Percentiles rank a stretch among this genome's conserved stretches.
Evolutionary conservation across 2,888 invertebrate genomes (phyloP).

Genomic region (Philonicus albiceps): DNA sequence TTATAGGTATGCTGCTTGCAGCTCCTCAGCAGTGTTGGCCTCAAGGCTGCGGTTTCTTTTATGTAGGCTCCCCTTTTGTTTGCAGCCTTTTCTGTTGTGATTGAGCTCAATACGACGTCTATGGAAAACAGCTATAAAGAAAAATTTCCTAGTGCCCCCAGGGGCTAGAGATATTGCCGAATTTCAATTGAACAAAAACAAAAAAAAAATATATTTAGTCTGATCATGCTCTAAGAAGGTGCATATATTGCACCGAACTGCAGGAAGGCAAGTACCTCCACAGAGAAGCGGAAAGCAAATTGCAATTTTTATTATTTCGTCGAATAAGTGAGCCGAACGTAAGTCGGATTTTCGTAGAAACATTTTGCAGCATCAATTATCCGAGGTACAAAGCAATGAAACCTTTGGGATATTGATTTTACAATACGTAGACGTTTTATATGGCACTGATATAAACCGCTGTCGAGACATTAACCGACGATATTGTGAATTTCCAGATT

Average conservation of each 20-base stretch:
- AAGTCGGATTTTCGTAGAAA: neutral
- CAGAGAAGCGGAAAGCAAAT: neutral
- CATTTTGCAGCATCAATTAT: neutral
- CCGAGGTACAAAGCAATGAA: neutral
- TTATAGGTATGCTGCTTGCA: neutral
- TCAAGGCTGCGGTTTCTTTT: conserved; percentile 5
- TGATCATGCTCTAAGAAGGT: neutral
- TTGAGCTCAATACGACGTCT: conserved; percentile 5
- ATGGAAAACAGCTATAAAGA: neutral
- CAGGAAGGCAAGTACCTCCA: neutral
- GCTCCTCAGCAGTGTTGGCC: neutral
- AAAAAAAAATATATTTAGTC: neutral
- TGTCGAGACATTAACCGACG: neutral
- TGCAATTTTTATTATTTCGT: neutral
- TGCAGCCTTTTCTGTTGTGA: neutral
- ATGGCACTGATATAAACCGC: neutral
- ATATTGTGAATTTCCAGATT: neutral
- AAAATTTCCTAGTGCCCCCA: neutral
- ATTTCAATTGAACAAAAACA: neutral
- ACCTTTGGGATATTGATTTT: neutral
- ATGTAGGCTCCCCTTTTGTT: neutral
- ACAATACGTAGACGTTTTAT: neutral
- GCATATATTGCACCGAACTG: neutral
- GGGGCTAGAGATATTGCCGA: neutral
- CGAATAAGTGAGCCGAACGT: neutral